These are phyloP conservation scores for Lepus timidus DNA, from an alignment of 2,113 vertebrate species.

Conservation along the genomic window DNA sequence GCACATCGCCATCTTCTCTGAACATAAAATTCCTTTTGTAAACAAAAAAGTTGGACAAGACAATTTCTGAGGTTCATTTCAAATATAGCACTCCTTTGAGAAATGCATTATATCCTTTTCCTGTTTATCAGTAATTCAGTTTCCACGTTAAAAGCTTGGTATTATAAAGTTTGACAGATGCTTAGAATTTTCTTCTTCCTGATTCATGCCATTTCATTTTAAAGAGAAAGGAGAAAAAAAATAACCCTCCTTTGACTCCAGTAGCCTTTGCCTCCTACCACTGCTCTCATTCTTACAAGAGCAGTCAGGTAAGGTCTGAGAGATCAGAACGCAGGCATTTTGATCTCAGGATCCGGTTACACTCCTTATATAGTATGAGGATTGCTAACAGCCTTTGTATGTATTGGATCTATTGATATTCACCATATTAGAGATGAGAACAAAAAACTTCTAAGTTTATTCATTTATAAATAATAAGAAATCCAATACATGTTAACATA, in stretches of 20 bases:
- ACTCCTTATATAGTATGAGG: conserved; percentile 9
- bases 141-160: neutral
- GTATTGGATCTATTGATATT: neutral
- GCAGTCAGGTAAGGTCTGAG: neutral
- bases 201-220: neutral
- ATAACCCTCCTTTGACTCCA: neutral
- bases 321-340: neutral
- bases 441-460: neutral
- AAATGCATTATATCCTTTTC: neutral
- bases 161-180: neutral
- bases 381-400: neutral
- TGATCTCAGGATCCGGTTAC: neutral
- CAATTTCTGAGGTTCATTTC: conserved; percentile 23
- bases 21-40: conserved; percentile 17
- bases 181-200: neutral
- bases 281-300: neutral
- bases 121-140: neutral
- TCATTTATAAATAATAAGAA: conserved; percentile 26
- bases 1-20: neutral
- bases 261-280: neutral
- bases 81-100: conserved; percentile 34
- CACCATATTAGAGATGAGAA: conserved; percentile 27
- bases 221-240: neutral
- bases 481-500: neutral
- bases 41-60: conserved; percentile 41